Evolutionary conservation across 2,888 invertebrate genomes (phyloP).

Genomic region (Lithosia quadra): DNA sequence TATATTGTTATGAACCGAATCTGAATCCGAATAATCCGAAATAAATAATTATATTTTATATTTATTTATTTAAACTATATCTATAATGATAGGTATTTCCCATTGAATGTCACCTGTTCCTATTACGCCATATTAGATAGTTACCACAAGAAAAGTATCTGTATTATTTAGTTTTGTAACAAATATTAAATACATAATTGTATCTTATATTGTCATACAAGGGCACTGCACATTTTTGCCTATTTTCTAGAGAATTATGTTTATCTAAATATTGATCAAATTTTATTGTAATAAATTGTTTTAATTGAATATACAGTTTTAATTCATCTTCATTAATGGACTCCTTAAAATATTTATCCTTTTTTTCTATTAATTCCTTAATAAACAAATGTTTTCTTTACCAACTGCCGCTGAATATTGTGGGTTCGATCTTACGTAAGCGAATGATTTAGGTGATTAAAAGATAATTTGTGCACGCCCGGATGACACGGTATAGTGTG

Average conservation of each 20-base stretch:
- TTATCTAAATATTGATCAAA: background rate
- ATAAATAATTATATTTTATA: no score
- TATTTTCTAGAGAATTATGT: no score
- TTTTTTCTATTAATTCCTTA: background rate
- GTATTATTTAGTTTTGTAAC: background rate
- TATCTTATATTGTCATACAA: no score
- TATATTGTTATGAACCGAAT: no score
- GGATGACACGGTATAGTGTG: no score
- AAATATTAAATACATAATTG: background rate
- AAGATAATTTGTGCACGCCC: background rate
- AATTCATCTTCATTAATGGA: background rate
- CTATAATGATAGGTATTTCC: background rate
- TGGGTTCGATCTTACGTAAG: background rate
- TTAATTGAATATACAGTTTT: conserved; percentile 15
- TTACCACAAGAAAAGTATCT: background rate
- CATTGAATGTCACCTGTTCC: background rate
- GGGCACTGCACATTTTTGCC: no score
- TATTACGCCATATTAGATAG: background rate
- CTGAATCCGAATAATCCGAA: no score
- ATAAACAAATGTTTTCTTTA: background rate
- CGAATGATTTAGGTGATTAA: background rate
- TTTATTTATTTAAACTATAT: no score
- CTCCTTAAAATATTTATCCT: background rate
- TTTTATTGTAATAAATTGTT: conserved; percentile 16
- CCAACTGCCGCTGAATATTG: background rate